phyloP scores from a whole-genome alignment of 2,888 invertebrate genomes.

The Calameuta filiformis region DNA sequence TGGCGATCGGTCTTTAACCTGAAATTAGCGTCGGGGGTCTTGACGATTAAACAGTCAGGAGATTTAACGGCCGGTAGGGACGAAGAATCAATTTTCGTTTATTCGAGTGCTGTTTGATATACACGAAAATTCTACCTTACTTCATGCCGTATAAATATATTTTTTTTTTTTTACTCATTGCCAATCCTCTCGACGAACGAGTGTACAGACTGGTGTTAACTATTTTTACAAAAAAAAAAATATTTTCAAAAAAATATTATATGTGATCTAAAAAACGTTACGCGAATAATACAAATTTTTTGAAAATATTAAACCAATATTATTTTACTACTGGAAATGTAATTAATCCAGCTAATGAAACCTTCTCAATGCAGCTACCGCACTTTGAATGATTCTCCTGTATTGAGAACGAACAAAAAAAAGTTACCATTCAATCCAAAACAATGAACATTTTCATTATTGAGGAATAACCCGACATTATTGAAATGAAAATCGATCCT shows the following conservation, averaged over 20 bases:
- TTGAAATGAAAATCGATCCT: too few species aligned
- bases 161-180: neutral
- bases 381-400: neutral
- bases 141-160: neutral
- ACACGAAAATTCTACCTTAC: neutral
- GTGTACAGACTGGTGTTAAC: neutral
- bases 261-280: neutral
- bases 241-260: neutral
- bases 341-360: neutral
- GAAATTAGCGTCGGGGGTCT: neutral
- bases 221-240: too few species aligned
- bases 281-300: neutral
- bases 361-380: neutral
- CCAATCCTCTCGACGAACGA: neutral
- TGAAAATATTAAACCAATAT: neutral
- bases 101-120: neutral
- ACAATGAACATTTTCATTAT: neutral
- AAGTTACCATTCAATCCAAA: neutral
- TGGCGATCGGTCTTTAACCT: constrained; percentile 17
- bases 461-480: too few species aligned
- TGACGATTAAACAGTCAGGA: neutral
- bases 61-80: neutral
- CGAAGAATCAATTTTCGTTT: neutral
- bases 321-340: neutral
- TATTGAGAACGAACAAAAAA: neutral